Conservation (phyloP, 2,888 invertebrate genomes). For the Drosophila austrosaltans region DNA sequence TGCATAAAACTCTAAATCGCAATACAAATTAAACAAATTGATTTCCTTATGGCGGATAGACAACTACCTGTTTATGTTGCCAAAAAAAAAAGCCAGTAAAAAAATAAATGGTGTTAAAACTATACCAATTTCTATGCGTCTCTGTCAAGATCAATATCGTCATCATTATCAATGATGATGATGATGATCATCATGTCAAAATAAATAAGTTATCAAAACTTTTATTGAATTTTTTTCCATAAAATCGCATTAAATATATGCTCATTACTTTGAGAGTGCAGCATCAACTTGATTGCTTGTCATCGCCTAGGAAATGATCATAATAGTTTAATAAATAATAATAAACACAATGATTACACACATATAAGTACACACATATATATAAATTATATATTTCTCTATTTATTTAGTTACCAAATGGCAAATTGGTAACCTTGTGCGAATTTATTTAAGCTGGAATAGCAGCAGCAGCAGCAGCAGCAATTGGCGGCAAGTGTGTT, state of each 20-base stretch:
- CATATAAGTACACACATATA: conserved; percentile 22
- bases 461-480: conserved; percentile 25
- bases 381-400: conserved; percentile 20
- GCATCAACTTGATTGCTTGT: conserved; percentile 35
- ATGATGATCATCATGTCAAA: conserved; percentile 34
- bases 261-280: conserved; percentile 40
- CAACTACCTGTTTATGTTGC: conserved; percentile 9
- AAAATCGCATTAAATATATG: conserved; percentile 60
- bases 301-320: conserved; percentile 41
- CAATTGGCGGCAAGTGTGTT: conserved; percentile 57
- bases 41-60: conserved; percentile 47
- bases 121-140: conserved; percentile 27
- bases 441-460: conserved; percentile 39
- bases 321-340: conserved; percentile 44
- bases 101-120: conserved; percentile 43
- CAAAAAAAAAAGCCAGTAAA: conserved; percentile 21
- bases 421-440: conserved; percentile 52
- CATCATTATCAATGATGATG: not conserved
- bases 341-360: conserved; percentile 52
- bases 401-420: conserved; percentile 41
- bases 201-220: conserved; percentile 19
- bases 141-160: conserved; percentile 56
- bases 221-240: conserved; percentile 42
- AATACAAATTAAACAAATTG: conserved; percentile 6
- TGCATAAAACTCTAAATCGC: conserved; percentile 23